These are phyloP conservation scores for Solen grandis DNA, from an alignment of 1,140 invertebrate genomes.

Conservation along the genomic window DNA sequence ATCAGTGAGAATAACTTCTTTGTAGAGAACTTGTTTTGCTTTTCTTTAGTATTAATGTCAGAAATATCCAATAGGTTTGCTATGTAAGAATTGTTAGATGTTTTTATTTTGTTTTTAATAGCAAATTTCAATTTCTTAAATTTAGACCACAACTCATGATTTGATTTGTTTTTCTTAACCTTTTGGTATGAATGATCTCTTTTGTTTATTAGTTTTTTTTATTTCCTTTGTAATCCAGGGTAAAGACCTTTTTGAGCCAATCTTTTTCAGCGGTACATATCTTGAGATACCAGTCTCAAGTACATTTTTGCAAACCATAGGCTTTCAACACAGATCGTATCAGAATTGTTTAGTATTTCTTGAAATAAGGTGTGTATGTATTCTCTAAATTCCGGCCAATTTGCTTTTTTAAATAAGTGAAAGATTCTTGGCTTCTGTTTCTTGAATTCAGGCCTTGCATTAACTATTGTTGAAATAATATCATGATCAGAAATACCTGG, in stretches of 20 bases:
- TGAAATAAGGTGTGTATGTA: neutral
- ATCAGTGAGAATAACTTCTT: neutral
- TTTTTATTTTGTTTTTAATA: conserved; percentile 1
- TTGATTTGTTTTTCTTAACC: neutral
- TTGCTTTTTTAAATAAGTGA: neutral
- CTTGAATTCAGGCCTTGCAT: neutral
- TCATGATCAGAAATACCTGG: no score
- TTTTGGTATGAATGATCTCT: neutral
- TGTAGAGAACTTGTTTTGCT: neutral
- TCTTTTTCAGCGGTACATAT: neutral
- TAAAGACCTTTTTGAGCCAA: neutral
- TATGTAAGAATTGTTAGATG: neutral
- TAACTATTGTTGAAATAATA: neutral
- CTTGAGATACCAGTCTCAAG: neutral
- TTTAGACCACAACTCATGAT: neutral
- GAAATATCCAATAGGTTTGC: neutral
- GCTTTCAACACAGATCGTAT: no score
- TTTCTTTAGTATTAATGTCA: no score
- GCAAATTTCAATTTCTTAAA: neutral
- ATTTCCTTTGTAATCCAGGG: no score
- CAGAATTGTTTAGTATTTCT: neutral
- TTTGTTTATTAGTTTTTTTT: no score
- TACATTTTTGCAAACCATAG: neutral
- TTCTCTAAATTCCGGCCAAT: neutral
- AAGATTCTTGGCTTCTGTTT: conserved; percentile 1